These are phyloP conservation scores for Coleophora flavipennella DNA, from an alignment of 2,888 invertebrate species.

Conservation along the genomic window DNA sequence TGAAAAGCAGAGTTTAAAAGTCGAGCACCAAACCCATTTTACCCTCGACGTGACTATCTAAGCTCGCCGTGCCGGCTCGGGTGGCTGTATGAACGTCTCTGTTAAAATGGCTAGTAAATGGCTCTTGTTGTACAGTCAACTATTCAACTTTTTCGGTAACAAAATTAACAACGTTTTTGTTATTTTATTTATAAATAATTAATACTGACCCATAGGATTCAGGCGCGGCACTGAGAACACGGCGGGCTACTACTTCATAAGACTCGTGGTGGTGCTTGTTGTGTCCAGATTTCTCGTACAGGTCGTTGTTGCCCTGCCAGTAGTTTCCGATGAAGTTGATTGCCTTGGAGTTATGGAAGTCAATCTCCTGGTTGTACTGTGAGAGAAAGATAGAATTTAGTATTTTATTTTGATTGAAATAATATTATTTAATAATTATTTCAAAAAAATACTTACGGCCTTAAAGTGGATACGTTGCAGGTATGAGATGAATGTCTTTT, in stretches of 20 bases:
- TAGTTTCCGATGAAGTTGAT: slow-evolving; percentile 69
- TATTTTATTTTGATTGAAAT: slow-evolving; percentile 14
- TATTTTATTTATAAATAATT: neutral
- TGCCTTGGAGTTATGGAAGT: slow-evolving; percentile 49
- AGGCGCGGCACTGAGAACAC: slow-evolving; percentile 43
- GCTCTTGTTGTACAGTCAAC: no score
- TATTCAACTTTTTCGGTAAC: no score
- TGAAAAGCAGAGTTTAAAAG: no score
- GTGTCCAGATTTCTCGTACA: slow-evolving; percentile 38
- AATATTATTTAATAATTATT: neutral
- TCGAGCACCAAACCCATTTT: no score
- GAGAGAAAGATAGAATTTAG: slow-evolving; percentile 21
- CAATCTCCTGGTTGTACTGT: slow-evolving; percentile 45
- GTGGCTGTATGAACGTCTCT: no score
- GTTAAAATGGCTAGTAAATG: no score
- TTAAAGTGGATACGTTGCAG: slow-evolving; percentile 71
- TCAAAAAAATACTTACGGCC: slow-evolving; percentile 57
- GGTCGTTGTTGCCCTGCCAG: slow-evolving; percentile 71
- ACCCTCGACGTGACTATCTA: no score
- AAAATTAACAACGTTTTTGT: neutral
- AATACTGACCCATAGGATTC: slow-evolving; percentile 16
- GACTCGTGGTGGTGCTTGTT: slow-evolving; percentile 62
- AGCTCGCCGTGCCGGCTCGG: no score
- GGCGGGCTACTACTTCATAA: slow-evolving; percentile 71
- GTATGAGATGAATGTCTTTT: slow-evolving; percentile 65